phyloP scores from a whole-genome alignment of 2,113 vertebrate genomes.

The Eulacestoma nigropectus region DNA sequence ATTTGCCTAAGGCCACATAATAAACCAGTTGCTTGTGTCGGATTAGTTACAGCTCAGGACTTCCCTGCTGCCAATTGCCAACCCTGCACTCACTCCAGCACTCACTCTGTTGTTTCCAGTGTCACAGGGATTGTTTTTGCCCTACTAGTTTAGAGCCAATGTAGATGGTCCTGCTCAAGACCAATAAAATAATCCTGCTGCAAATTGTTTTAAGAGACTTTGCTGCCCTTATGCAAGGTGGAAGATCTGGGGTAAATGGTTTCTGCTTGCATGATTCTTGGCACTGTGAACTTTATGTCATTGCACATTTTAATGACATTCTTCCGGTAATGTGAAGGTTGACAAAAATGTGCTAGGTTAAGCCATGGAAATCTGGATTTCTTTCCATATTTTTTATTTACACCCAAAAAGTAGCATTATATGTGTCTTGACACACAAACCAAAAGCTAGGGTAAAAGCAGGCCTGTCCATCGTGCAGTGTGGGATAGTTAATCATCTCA shows the following conservation, averaged over 20 bases:
- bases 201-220: not conserved
- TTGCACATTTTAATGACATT: not conserved
- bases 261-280: not conserved
- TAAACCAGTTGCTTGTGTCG: not conserved
- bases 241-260: not conserved
- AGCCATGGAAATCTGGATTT: not conserved
- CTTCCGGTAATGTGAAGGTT: not conserved
- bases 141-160: not conserved
- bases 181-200: not conserved
- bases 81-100: not conserved
- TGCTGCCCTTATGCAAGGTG: not conserved
- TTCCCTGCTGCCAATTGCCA: not conserved
- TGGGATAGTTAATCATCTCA: not conserved
- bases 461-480: not conserved
- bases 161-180: not conserved
- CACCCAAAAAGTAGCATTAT: not conserved
- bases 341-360: not conserved
- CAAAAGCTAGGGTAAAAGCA: not conserved
- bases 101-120: not conserved
- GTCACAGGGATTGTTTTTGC: not conserved
- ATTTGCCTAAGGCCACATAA: not conserved
- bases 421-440: not conserved
- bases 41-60: not conserved
- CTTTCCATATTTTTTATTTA: not conserved
- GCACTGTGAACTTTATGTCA: not conserved